Evolutionary conservation across 92 coral and sea anemone species (phyloP).

Genomic region (Isaurus tuberculatus): DNA sequence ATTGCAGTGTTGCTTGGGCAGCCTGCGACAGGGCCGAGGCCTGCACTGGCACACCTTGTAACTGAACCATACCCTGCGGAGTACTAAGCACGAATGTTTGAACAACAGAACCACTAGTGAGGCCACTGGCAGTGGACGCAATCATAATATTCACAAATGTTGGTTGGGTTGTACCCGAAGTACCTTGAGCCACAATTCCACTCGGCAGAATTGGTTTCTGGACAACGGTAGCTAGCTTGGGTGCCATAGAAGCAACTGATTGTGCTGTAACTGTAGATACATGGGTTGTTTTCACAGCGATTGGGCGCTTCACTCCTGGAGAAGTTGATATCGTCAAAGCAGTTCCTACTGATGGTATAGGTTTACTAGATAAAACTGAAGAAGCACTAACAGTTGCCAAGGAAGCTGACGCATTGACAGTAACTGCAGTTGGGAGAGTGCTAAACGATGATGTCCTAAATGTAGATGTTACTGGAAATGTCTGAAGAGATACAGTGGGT

Average conservation of each 20-base stretch:
- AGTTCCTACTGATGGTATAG: slow-evolving; percentile 9
- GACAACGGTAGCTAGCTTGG: slow-evolving; percentile 35
- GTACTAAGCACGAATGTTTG: slow-evolving; percentile 47
- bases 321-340: neutral
- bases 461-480: slow-evolving; percentile 3
- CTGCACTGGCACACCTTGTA: slow-evolving; percentile 36
- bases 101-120: slow-evolving; percentile 32
- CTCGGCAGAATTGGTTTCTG: slow-evolving; percentile 44
- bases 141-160: slow-evolving; percentile 33
- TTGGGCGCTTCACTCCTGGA: neutral
- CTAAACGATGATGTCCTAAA: neutral
- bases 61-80: slow-evolving; percentile 46
- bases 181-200: slow-evolving; percentile 27
- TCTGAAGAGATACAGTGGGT: slow-evolving; percentile 6
- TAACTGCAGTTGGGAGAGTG: neutral
- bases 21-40: slow-evolving; percentile 10
- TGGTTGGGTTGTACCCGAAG: slow-evolving; percentile 40
- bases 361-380: neutral
- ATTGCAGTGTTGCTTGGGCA: slow-evolving; percentile 15
- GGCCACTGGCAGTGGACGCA: slow-evolving; percentile 28
- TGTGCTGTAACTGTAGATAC: neutral
- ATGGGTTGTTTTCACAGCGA: neutral
- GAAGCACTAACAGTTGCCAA: slow-evolving; percentile 31
- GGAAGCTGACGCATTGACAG: neutral
- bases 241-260: neutral